Conservation (phyloP, 2,888 invertebrate genomes). For the Apodemia zela region DNA sequence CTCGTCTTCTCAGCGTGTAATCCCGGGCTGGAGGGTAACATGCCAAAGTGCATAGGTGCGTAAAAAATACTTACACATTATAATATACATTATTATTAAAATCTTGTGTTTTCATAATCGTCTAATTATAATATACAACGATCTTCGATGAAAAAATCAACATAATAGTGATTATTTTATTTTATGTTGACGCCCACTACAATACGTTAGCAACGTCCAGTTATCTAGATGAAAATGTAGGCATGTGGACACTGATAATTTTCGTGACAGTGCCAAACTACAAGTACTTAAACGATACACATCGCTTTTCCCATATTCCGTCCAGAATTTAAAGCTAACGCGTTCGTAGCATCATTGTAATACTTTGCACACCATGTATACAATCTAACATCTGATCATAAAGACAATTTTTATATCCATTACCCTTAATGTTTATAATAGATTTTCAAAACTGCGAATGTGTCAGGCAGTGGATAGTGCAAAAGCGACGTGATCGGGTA, state of each 20-base stretch:
- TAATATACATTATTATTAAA: too few species aligned
- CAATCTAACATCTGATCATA: not conserved
- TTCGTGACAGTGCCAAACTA: not conserved
- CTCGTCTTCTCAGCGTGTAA: too few species aligned
- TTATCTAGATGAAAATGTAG: not conserved
- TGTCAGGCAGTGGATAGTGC: constrained; percentile 21
- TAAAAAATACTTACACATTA: too few species aligned
- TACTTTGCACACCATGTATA: constrained; percentile 18
- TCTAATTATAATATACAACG: too few species aligned
- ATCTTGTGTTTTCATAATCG: too few species aligned
- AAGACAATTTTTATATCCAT: constrained; percentile 18
- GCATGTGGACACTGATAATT: not conserved
- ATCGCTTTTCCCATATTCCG: constrained; percentile 49
- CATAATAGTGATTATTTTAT: too few species aligned
- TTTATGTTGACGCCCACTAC: not conserved
- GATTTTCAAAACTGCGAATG: not conserved
- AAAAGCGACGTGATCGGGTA: not conserved
- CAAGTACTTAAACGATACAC: constrained; percentile 3
- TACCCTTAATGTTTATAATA: not conserved
- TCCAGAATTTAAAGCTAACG: constrained; percentile 42
- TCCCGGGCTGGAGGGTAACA: too few species aligned
- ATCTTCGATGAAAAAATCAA: too few species aligned
- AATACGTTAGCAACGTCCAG: not conserved
- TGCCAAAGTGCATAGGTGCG: too few species aligned
- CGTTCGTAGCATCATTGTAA: constrained; percentile 38